Conservation (phyloP, 2,113 vertebrate species). For the Cheilinus undulatus region DNA sequence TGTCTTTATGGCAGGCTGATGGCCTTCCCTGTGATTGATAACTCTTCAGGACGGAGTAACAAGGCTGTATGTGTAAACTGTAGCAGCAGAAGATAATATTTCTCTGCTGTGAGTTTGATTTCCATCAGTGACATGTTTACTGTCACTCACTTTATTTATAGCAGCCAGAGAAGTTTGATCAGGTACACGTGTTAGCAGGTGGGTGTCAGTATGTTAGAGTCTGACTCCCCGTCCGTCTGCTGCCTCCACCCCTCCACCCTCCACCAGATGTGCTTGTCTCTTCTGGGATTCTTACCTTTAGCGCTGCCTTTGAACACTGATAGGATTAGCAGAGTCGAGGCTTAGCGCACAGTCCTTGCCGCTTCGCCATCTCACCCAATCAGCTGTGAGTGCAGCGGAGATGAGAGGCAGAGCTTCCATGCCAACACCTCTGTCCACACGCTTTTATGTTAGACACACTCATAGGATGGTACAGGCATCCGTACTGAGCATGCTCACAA, state of each 20-base stretch:
- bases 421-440: conserved; percentile 37
- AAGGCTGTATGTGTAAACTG: neutral
- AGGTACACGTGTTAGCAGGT: conserved; percentile 30
- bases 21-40: conserved; percentile 21
- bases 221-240: conserved; percentile 53
- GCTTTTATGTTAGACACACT: conserved; percentile 25
- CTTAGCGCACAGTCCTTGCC: conserved; percentile 62
- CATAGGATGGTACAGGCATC: neutral
- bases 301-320: conserved; percentile 76
- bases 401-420: conserved; percentile 43
- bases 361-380: conserved; percentile 68
- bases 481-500: neutral
- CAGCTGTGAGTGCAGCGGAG: conserved; percentile 68
- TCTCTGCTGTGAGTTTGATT: conserved; percentile 28
- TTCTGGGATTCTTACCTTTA: conserved; percentile 68
- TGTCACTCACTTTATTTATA: conserved; percentile 44
- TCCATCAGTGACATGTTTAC: conserved; percentile 37
- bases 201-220: conserved; percentile 18
- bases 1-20: conserved; percentile 13
- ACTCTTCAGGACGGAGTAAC: neutral
- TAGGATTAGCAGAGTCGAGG: conserved; percentile 73
- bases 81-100: conserved; percentile 8
- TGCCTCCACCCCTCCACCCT: conserved; percentile 21
- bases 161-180: conserved; percentile 10
- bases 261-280: conserved; percentile 66